A percentile compares a stretch with the other conserved stretches of the same genome.
Conservation (phyloP, 92 coral and sea anemone genomes). For the Epizoanthus stellaris region DNA sequence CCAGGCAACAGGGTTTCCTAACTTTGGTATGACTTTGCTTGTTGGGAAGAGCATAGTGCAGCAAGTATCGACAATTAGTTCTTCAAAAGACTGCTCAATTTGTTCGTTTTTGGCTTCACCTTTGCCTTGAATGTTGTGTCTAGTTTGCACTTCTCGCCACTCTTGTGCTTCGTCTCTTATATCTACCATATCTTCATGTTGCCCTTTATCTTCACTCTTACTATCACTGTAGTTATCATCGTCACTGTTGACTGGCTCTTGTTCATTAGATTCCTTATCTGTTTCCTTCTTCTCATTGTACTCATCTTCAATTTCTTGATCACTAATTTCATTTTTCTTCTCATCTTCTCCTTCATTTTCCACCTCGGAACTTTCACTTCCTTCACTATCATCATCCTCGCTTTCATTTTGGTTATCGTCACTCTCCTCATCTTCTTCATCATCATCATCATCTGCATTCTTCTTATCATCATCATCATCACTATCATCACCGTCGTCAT, state of each 20-base stretch:
- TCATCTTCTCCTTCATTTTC: not conserved
- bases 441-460: not conserved
- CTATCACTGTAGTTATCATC: too few species aligned
- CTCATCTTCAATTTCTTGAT: not conserved
- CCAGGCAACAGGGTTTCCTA: conserved; percentile 71
- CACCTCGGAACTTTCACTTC: too few species aligned
- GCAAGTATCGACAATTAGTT: not conserved
- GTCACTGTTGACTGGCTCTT: too few species aligned
- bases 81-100: too few species aligned
- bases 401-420: not conserved
- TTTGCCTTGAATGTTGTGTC: too few species aligned
- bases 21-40: conserved; percentile 35
- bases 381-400: not conserved
- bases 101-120: too few species aligned
- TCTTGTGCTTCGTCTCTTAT: too few species aligned
- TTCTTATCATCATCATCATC: not conserved
- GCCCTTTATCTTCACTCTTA: too few species aligned
- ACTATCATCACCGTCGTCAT: not conserved
- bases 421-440: not conserved
- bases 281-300: not conserved
- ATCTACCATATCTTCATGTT: too few species aligned
- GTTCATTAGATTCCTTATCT: too few species aligned
- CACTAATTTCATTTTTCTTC: not conserved
- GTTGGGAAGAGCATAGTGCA: conserved; percentile 84
- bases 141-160: too few species aligned